phyloP scores from a whole-genome alignment of 2,113 vertebrate species.

The Anas platyrhynchos region DNA sequence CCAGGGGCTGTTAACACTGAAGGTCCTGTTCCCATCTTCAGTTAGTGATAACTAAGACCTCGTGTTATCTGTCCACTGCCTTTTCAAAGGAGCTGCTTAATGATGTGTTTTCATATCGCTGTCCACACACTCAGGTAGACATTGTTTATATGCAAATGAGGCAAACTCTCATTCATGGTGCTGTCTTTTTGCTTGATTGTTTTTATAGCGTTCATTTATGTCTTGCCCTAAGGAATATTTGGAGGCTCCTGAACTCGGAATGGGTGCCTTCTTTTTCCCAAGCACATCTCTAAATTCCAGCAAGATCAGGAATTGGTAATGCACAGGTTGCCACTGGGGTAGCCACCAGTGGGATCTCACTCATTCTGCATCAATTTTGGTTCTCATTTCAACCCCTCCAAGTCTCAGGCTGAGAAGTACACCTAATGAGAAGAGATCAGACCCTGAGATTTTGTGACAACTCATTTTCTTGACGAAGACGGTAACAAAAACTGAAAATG shows the following conservation, averaged over 20 bases:
- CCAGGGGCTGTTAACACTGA: background rate
- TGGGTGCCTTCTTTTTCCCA: background rate
- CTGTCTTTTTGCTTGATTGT: background rate
- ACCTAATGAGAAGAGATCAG: constrained; percentile 29
- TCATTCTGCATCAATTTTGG: background rate
- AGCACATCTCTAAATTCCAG: background rate
- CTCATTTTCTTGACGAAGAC: constrained; percentile 49
- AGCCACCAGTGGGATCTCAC: background rate
- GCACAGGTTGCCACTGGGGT: background rate
- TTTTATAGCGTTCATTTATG: background rate
- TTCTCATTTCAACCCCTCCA: background rate
- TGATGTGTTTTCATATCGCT: background rate
- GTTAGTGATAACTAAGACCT: background rate
- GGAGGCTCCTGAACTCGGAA: background rate
- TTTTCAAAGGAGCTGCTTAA: background rate
- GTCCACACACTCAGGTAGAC: background rate
- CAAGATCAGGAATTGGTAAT: background rate
- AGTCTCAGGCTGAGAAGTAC: background rate
- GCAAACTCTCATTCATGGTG: accelerated
- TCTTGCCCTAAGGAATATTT: background rate
- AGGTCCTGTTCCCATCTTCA: background rate
- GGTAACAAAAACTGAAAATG: background rate
- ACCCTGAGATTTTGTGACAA: constrained; percentile 28
- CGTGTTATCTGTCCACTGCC: accelerated
- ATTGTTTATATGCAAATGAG: background rate